Evolutionary conservation across 2,113 vertebrate species (phyloP).

Genomic region (Gulo gulo): DNA sequence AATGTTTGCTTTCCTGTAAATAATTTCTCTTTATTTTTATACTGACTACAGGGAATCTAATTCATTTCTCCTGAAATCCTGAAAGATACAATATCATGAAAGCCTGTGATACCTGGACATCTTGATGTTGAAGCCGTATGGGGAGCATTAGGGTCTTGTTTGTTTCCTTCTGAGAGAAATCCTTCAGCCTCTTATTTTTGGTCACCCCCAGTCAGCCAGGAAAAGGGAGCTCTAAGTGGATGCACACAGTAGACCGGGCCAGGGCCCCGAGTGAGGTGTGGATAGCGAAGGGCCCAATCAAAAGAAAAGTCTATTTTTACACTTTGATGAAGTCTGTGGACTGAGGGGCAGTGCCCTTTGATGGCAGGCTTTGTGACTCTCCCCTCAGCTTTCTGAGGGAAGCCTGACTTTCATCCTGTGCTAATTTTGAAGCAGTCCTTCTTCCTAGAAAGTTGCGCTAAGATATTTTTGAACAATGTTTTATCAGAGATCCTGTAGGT

Average conservation of each 20-base stretch:
- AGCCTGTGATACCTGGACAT: neutral
- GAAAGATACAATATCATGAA: neutral
- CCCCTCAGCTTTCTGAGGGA: neutral
- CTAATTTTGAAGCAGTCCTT: neutral
- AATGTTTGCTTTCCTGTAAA: neutral
- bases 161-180: neutral
- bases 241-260: neutral
- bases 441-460: neutral
- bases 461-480: neutral
- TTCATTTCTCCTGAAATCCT: neutral
- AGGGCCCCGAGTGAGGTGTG: neutral
- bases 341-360: neutral
- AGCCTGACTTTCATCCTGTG: neutral
- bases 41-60: neutral
- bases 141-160: neutral
- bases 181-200: neutral
- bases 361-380: neutral
- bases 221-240: too few species aligned
- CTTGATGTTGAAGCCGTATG: neutral
- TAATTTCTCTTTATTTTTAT: neutral
- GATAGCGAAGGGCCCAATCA: neutral
- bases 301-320: neutral
- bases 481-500: neutral
- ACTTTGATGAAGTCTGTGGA: neutral
- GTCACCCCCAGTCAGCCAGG: fast-evolving